Conservation (phyloP, 2,797 vertebrate genomes). For the Dryobates pubescens region DNA sequence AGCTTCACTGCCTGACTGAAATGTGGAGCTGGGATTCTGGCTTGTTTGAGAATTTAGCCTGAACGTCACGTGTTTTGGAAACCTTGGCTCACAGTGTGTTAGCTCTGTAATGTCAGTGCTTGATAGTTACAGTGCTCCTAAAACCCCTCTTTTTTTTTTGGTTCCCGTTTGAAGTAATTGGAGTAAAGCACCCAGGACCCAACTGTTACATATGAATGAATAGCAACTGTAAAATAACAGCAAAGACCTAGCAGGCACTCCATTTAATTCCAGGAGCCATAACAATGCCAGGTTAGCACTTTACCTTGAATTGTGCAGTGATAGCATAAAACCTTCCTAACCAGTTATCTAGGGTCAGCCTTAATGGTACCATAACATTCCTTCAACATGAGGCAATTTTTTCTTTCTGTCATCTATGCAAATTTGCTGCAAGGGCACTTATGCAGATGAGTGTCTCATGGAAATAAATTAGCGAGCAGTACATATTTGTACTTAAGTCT, state of each 20-base stretch:
- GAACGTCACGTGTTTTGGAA: background rate
- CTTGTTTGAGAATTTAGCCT: background rate
- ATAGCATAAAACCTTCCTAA: conserved; percentile 21
- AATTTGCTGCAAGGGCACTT: conserved; percentile 33
- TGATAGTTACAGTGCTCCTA: background rate
- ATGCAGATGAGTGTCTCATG: background rate
- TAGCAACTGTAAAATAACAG: conserved; percentile 14
- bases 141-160: background rate
- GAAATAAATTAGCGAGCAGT: conserved; percentile 33
- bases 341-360: conserved; percentile 6
- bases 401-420: background rate
- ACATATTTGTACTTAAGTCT: background rate
- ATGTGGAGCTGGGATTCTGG: background rate
- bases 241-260: background rate
- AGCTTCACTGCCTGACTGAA: background rate
- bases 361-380: conserved; percentile 45
- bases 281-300: background rate
- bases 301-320: background rate
- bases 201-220: background rate
- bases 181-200: background rate
- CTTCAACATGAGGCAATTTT: conserved; percentile 1
- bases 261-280: background rate
- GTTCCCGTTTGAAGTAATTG: background rate
- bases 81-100: background rate
- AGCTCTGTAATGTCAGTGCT: background rate